Conservation (phyloP, 2,888 invertebrate genomes). For the Orthosia gothica region DNA sequence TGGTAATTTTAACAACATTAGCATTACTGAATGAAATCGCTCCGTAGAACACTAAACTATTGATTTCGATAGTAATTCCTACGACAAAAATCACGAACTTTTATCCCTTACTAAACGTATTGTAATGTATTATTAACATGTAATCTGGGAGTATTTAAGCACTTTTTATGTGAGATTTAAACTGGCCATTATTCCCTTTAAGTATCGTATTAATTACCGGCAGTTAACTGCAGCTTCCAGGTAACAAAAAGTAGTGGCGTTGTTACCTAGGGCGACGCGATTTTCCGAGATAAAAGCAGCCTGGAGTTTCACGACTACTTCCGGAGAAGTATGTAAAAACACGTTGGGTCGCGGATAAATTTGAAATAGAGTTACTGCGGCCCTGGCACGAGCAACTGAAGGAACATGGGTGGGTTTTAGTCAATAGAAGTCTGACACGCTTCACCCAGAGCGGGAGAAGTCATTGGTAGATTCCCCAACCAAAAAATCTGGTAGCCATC, state of each 20-base stretch:
- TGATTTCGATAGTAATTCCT: not conserved
- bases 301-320: conserved; percentile 15
- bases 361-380: no score
- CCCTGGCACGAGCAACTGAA: no score
- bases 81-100: not conserved
- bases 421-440: no score
- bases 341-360: not conserved
- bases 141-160: conserved; percentile 29
- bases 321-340: not conserved
- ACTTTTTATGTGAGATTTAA: conserved; percentile 55
- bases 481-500: not conserved
- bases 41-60: not conserved
- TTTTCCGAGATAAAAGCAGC: conserved; percentile 39
- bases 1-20: no score
- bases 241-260: conserved; percentile 42
- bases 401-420: no score
- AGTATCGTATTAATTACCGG: conserved; percentile 55
- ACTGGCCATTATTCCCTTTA: conserved; percentile 51
- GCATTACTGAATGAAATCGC: no score
- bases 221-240: conserved; percentile 50
- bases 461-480: no score
- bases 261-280: conserved; percentile 18
- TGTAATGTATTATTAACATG: no score
- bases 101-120: not conserved
- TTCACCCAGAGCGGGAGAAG: no score